Percentiles rank a stretch among this genome's conserved stretches.
These are phyloP conservation scores for Microtus montanus DNA, from an alignment of 2,113 vertebrate genomes.

Conservation along the genomic window DNA sequence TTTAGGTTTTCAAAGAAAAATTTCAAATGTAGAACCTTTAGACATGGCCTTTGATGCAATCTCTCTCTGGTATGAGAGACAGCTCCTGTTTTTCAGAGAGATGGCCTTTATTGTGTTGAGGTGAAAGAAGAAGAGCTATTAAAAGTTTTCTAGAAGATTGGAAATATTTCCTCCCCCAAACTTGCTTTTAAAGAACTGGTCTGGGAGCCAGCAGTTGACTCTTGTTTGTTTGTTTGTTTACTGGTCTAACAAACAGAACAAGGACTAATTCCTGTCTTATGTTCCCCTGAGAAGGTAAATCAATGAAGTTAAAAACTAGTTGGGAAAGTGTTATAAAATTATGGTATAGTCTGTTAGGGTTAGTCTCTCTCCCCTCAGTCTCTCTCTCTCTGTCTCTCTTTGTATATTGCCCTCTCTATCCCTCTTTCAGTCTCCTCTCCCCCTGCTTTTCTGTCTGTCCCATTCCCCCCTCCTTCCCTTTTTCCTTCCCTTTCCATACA, in stretches of 20 bases:
- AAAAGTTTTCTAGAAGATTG: conserved; percentile 13
- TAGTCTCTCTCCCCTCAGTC: neutral
- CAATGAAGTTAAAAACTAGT: neutral
- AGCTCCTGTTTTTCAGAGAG: neutral
- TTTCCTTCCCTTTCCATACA: neutral
- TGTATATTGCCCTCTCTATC: too few relatives aligned
- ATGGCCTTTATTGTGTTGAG: neutral
- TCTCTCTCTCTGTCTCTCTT: neutral
- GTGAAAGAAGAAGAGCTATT: neutral
- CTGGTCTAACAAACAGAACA: neutral
- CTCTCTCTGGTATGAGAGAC: neutral
- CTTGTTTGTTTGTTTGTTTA: neutral
- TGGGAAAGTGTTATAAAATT: conserved; percentile 49
- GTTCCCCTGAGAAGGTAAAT: conserved; percentile 42
- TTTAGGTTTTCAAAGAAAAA: neutral
- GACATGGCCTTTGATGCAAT: neutral
- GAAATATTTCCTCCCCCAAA: neutral
- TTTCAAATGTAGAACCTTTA: neutral
- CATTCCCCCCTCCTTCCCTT: neutral
- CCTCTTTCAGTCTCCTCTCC: neutral
- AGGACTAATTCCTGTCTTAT: conserved; percentile 9
- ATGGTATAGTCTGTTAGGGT: neutral
- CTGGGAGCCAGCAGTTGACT: neutral
- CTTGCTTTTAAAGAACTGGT: neutral
- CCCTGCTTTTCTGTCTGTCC: too few relatives aligned